A percentile compares a stretch with the other conserved stretches of the same genome.
phyloP scores from a whole-genome alignment of 1,140 invertebrate genomes.

The Aculops lycopersici region DNA sequence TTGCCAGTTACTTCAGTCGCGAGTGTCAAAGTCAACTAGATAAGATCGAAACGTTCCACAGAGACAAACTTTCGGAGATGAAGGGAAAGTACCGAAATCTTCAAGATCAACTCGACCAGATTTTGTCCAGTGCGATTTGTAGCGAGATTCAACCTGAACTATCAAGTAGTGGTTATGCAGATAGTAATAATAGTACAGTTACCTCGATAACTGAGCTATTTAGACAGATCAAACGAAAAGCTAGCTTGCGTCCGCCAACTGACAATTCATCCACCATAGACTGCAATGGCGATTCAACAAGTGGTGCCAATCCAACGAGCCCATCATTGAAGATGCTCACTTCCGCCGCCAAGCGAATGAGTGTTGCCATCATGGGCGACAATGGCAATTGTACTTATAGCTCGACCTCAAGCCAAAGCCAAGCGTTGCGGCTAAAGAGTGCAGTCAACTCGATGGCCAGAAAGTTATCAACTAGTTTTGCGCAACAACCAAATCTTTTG shows the following conservation, averaged over 20 bases:
- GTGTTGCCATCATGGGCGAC: too few species aligned
- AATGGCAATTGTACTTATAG: too few species aligned
- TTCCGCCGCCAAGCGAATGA: too few species aligned
- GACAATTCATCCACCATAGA: background rate
- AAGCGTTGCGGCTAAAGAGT: too few species aligned
- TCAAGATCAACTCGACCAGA: slow-evolving; percentile 46
- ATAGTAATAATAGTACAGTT: background rate
- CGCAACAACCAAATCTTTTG: too few species aligned
- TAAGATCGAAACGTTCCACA: slow-evolving; percentile 76
- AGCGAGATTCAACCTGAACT: slow-evolving; percentile 10
- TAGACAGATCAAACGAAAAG: background rate
- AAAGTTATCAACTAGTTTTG: too few species aligned
- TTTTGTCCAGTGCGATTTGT: slow-evolving; percentile 10
- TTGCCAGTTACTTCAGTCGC: slow-evolving; percentile 79
- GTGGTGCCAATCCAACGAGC: too few species aligned
- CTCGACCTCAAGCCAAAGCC: too few species aligned
- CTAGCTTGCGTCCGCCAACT: background rate
- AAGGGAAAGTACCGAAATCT: slow-evolving; percentile 68
- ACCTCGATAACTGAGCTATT: background rate
- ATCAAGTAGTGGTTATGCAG: slow-evolving; percentile 4
- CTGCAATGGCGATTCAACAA: slow-evolving; percentile 1
- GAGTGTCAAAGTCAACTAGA: slow-evolving; percentile 75
- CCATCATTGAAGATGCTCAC: too few species aligned
- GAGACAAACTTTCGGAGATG: slow-evolving; percentile 87
- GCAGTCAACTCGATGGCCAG: too few species aligned